A percentile compares a stretch with the other conserved stretches of the same genome.
phyloP scores from a whole-genome alignment of 2,888 invertebrate genomes.

The Andrena fulva region DNA sequence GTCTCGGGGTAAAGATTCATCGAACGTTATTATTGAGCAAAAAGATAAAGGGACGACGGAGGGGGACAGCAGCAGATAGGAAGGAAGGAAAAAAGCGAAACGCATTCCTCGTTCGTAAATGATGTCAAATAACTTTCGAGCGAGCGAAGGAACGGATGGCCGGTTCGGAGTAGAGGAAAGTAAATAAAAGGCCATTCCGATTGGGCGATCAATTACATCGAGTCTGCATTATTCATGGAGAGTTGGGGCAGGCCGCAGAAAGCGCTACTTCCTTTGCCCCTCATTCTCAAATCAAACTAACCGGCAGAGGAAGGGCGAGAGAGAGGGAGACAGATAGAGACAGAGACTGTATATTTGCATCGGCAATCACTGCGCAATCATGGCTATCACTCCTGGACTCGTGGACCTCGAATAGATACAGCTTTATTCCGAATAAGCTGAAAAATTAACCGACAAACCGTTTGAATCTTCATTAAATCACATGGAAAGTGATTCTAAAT shows the following conservation, averaged over 20 bases:
- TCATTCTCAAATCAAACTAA: slow-evolving; percentile 75
- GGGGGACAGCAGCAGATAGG: slow-evolving; percentile 32
- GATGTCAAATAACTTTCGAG: slow-evolving; percentile 83
- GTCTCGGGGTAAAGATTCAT: slow-evolving; percentile 34
- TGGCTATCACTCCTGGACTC: slow-evolving; percentile 75
- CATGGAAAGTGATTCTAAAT: neutral
- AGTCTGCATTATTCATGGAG: slow-evolving; percentile 84
- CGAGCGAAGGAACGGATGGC: slow-evolving; percentile 77
- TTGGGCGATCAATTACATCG: slow-evolving; percentile 84
- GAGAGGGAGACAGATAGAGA: slow-evolving; percentile 47
- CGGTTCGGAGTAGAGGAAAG: slow-evolving; percentile 81
- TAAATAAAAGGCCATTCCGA: slow-evolving; percentile 85
- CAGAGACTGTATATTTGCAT: slow-evolving; percentile 80
- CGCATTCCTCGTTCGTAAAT: slow-evolving; percentile 80
- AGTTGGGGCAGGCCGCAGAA: slow-evolving; percentile 82
- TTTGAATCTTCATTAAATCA: neutral
- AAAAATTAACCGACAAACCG: slow-evolving; percentile 70
- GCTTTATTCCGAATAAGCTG: slow-evolving; percentile 75
- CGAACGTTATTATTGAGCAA: slow-evolving; percentile 65
- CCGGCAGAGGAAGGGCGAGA: slow-evolving; percentile 63
- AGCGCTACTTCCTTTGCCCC: slow-evolving; percentile 76
- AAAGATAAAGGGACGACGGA: slow-evolving; percentile 28
- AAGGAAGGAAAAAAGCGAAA: slow-evolving; percentile 68
- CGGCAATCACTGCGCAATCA: slow-evolving; percentile 80
- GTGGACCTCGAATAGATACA: slow-evolving; percentile 69